Evolutionary conservation across 2,888 invertebrate genomes (phyloP).

Genomic region (Macrophya alboannulata): DNA sequence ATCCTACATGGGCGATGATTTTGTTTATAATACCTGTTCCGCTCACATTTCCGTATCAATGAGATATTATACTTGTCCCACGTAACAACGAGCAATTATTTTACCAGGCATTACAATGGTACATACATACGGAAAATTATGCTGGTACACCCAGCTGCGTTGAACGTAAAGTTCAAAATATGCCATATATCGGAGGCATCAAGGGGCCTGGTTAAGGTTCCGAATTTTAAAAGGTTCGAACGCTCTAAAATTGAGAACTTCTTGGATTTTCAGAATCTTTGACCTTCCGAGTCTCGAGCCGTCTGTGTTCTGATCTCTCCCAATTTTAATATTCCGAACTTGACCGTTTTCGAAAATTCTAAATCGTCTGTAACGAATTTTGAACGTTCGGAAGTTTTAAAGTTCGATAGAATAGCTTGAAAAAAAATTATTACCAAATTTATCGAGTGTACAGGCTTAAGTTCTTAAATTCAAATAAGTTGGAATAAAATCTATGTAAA

Average conservation of each 20-base stretch:
- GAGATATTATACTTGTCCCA: conserved; percentile 10
- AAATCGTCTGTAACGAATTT: no score
- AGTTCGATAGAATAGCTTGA: no score
- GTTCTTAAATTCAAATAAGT: not conserved
- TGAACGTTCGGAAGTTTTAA: no score
- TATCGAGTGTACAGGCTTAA: no score
- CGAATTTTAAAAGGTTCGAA: no score
- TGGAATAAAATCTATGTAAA: not conserved
- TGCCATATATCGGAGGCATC: not conserved
- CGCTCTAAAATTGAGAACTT: no score
- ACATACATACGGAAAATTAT: not conserved
- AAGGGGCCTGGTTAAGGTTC: not conserved
- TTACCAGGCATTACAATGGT: not conserved
- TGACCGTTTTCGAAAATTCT: no score
- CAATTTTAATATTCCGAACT: no score
- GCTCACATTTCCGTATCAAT: conserved; percentile 28
- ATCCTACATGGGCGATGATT: not conserved
- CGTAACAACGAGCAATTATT: not conserved
- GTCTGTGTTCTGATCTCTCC: no score
- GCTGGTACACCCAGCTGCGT: not conserved
- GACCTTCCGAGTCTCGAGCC: no score
- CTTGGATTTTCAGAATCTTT: no score
- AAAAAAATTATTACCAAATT: no score
- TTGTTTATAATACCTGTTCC: conserved; percentile 33
- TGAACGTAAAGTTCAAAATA: not conserved